Percentiles rank a stretch among this genome's conserved stretches.
Evolutionary conservation across 1,140 invertebrate genomes (phyloP).

Genomic region (Euschistus heros): DNA sequence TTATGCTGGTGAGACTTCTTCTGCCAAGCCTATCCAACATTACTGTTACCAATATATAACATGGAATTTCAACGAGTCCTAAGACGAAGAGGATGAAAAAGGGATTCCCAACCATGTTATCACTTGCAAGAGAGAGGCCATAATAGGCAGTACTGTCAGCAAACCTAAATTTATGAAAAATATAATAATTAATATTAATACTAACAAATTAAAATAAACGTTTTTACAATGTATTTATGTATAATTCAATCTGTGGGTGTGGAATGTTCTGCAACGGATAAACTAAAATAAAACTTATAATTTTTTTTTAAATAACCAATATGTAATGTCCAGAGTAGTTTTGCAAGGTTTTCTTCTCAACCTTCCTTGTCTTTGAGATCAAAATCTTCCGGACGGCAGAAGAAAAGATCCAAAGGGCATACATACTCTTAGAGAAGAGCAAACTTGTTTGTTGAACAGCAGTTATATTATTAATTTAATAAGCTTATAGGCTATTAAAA

Average conservation of each 20-base stretch:
- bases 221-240: neutral
- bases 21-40: slow-evolving; percentile 62
- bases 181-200: neutral
- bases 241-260: too few relatives aligned
- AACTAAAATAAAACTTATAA: neutral
- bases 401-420: neutral
- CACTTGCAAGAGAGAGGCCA: slow-evolving; percentile 68
- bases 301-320: neutral
- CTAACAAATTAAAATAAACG: neutral
- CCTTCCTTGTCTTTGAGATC: too few relatives aligned
- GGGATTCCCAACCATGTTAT: slow-evolving; percentile 60
- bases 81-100: slow-evolving; percentile 70
- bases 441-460: neutral
- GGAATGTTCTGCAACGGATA: too few relatives aligned
- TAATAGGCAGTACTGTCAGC: slow-evolving; percentile 81
- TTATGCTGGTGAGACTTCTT: slow-evolving; percentile 53
- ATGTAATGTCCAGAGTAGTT: neutral
- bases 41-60: slow-evolving; percentile 58
- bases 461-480: neutral
- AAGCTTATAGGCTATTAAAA: neutral
- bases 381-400: neutral
- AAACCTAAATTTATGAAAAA: slow-evolving; percentile 42
- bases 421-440: neutral
- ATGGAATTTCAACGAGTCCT: slow-evolving; percentile 71
- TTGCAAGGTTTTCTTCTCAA: neutral